Percentiles rank a stretch among this genome's conserved stretches.
phyloP scores from a whole-genome alignment of 2,113 vertebrate genomes.

The Tetrax tetrax region DNA sequence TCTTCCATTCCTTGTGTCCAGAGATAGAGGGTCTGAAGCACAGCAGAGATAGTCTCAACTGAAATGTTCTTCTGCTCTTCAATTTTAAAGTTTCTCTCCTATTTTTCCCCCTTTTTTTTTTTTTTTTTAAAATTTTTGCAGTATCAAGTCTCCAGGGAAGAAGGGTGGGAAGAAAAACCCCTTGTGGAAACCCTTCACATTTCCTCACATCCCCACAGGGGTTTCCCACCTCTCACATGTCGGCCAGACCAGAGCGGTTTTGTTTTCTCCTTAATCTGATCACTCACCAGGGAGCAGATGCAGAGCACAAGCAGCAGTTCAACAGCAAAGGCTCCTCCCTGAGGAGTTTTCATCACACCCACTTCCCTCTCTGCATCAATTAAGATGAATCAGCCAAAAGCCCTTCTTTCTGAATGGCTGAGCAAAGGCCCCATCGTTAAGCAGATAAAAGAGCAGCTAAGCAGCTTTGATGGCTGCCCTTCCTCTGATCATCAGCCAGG shows the following conservation, averaged over 20 bases:
- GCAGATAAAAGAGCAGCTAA: neutral
- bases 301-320: neutral
- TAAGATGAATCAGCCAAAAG: neutral
- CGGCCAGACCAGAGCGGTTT: neutral
- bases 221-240: neutral
- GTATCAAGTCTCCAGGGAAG: neutral
- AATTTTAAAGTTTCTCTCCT: neutral
- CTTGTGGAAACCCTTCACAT: neutral
- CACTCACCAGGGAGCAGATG: neutral
- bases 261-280: neutral
- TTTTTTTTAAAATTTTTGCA: neutral
- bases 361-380: neutral
- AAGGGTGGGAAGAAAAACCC: neutral
- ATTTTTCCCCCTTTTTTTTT: rapidly evolving
- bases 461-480: neutral
- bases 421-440: neutral
- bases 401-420: rapidly evolving
- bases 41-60: neutral
- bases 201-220: neutral
- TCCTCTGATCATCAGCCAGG: neutral
- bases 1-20: rapidly evolving
- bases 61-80: neutral
- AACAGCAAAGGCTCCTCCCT: neutral
- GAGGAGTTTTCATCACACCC: neutral
- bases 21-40: neutral